Evolutionary conservation across 2,113 vertebrate species (phyloP).

Genomic region (Carettochelys insculpta): DNA sequence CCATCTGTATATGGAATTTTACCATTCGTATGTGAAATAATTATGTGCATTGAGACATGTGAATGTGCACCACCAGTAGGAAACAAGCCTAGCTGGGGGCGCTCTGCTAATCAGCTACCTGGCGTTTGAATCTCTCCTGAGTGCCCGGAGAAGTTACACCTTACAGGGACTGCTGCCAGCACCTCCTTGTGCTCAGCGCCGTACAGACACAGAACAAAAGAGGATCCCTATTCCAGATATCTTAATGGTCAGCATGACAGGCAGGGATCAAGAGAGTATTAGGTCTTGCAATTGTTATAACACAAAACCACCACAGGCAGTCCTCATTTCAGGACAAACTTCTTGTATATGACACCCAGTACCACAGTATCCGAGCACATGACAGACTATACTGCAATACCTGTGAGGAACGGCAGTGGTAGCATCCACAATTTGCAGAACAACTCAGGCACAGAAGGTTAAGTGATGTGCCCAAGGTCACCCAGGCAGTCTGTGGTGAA

Average conservation of each 20-base stretch:
- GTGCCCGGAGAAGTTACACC: too few species aligned
- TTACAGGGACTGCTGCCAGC: too few species aligned
- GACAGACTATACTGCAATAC: not conserved
- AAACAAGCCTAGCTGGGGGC: too few species aligned
- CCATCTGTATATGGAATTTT: too few species aligned
- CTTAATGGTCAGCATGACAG: not conserved
- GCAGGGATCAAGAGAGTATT: not conserved
- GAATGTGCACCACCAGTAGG: too few species aligned
- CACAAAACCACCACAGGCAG: not conserved
- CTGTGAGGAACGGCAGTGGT: not conserved
- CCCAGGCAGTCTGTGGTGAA: not conserved
- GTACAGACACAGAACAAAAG: not conserved
- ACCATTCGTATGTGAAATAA: too few species aligned
- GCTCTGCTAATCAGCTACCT: too few species aligned
- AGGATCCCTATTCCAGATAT: not conserved
- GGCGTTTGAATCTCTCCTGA: too few species aligned
- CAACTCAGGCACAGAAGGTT: not conserved
- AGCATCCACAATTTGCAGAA: not conserved
- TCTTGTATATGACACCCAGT: not conserved
- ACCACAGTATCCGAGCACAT: not conserved
- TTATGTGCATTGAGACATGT: too few species aligned
- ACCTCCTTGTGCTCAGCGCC: not conserved
- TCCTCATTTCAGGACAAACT: accelerated
- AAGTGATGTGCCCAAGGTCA: not conserved
- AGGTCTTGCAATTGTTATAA: not conserved